These are phyloP conservation scores for Syrista parreyssii DNA, from an alignment of 2,888 invertebrate species.

Conservation along the genomic window DNA sequence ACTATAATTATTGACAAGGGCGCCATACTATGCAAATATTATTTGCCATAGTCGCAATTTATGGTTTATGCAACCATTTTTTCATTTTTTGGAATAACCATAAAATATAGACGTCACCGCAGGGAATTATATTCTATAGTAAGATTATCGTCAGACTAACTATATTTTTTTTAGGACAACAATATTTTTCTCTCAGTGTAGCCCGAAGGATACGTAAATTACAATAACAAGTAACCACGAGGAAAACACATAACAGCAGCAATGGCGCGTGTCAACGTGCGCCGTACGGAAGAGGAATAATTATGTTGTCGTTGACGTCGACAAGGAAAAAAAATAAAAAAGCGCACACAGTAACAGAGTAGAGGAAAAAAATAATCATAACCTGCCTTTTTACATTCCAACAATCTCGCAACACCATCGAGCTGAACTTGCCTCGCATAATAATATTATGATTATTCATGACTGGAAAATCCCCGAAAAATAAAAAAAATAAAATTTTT, in stretches of 20 bases:
- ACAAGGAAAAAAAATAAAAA: not conserved
- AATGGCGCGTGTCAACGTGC: not conserved
- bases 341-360: not conserved
- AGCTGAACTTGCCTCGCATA: not conserved
- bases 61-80: too few relatives aligned
- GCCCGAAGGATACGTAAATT: too few relatives aligned
- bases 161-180: too few relatives aligned
- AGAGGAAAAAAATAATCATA: not conserved
- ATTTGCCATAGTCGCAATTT: too few relatives aligned
- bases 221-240: not conserved
- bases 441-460: not conserved
- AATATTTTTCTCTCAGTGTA: too few relatives aligned
- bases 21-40: too few relatives aligned
- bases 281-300: not conserved
- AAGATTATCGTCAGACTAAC: too few relatives aligned
- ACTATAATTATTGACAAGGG: too few relatives aligned
- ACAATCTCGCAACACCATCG: not conserved
- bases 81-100: too few relatives aligned
- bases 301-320: not conserved
- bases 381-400: not conserved
- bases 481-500: too few relatives aligned
- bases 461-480: not conserved
- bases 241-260: not conserved
- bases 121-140: too few relatives aligned
- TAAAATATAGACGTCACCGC: too few relatives aligned